These are phyloP conservation scores for Vulpes ferrilata DNA, from an alignment of 2,113 vertebrate species.

Conservation along the genomic window DNA sequence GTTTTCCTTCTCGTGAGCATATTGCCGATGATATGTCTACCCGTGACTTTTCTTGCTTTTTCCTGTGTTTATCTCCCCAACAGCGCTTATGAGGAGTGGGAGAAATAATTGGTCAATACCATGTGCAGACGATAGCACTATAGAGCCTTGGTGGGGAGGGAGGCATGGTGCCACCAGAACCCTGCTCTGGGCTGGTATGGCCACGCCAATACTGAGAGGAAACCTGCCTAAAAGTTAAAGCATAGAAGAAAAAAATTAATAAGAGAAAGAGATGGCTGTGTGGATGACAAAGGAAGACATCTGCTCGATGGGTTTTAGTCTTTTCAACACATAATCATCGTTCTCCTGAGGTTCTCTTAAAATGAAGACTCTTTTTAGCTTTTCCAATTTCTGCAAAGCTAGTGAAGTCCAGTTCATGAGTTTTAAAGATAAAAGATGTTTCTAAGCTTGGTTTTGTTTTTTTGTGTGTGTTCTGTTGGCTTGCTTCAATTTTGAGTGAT, in stretches of 20 bases:
- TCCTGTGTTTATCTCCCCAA: neutral
- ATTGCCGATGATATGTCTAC: neutral
- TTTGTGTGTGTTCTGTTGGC: neutral
- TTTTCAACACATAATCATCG: neutral
- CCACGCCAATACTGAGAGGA: neutral
- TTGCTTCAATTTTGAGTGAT: neutral
- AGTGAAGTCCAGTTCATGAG: accelerated
- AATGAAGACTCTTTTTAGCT: neutral
- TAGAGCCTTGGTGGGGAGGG: neutral
- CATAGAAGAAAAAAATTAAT: neutral
- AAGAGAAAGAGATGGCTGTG: neutral
- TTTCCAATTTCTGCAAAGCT: neutral
- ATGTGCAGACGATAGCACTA: neutral
- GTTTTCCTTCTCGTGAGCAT: neutral
- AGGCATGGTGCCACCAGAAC: neutral
- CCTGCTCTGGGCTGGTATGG: neutral
- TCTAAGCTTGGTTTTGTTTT: neutral
- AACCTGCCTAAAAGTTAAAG: neutral
- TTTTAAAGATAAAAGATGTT: neutral
- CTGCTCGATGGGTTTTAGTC: neutral
- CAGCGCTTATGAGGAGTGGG: neutral
- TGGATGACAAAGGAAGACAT: neutral
- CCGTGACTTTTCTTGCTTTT: neutral
- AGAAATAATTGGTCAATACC: neutral
- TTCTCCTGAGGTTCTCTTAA: neutral